These are phyloP conservation scores for Mormoops blainvillei DNA, from an alignment of 2,113 vertebrate genomes.

Conservation along the genomic window DNA sequence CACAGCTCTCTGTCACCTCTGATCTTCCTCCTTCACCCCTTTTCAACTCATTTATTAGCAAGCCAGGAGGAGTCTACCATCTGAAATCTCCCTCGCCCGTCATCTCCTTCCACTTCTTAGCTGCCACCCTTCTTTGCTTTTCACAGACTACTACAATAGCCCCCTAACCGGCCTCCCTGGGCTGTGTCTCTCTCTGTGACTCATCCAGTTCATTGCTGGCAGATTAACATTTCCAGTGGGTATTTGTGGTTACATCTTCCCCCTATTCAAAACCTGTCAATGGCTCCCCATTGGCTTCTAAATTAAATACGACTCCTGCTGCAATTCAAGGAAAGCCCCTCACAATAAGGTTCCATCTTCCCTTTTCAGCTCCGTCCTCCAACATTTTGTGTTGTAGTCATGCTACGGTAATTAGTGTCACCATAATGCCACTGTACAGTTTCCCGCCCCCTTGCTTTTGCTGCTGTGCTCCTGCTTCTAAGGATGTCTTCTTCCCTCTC, in stretches of 20 bases:
- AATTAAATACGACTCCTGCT: slow-evolving; percentile 39
- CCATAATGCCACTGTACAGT: not conserved
- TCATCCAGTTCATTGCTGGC: not conserved
- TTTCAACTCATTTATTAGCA: not conserved
- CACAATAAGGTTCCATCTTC: not conserved
- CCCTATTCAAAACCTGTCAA: slow-evolving; percentile 19
- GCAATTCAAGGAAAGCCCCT: slow-evolving; percentile 28
- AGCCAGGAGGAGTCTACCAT: not conserved
- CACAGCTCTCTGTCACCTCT: not conserved
- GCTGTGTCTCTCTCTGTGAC: not conserved
- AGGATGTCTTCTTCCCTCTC: not conserved
- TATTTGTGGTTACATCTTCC: not conserved
- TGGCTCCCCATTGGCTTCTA: slow-evolving; percentile 17
- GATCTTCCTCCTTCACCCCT: not conserved
- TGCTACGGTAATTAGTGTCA: not conserved
- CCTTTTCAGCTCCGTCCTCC: not conserved
- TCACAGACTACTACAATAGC: not conserved
- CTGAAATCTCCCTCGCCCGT: not conserved
- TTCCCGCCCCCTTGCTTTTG: not conserved
- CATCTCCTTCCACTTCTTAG: not conserved
- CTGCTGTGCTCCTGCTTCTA: not conserved
- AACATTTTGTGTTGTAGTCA: not conserved
- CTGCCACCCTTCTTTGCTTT: not conserved
- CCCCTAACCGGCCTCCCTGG: not conserved
- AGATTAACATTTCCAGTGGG: slow-evolving; percentile 39